Base-by-base conservation (phyloP, 2,113 vertebrate genomes). In the Takifugu flavidus region DNA sequence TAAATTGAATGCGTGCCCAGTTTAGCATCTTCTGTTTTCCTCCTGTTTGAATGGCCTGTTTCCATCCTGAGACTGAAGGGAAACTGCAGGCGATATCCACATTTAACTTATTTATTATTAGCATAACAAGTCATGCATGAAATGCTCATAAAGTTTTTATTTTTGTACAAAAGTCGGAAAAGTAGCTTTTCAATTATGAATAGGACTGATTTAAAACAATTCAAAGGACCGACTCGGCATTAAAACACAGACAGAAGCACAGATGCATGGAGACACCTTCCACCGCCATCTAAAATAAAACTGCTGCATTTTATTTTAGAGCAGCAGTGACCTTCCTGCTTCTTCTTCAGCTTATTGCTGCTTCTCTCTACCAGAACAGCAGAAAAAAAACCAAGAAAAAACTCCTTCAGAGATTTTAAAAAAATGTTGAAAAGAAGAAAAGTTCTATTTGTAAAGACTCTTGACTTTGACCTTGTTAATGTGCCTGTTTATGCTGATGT, bases 101-200 rank as follows among this genome's bases (percentile, higher is more conserved):
- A 55, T 79, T 86, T 74, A 70, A 83, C 57, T 85, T 85, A 80
- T 84, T 89, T 84, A 84, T 82, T 89, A 89, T 85, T 84, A 86
- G 82, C 53, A 46, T 39, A 67, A 34, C 63, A 66, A 64, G 42
- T 73, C 78, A 75, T 75, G 74, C 75, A 14, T 79, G 59, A 76
- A 75, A 78, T 7, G 55, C 72, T 83, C 83, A 88, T 89, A 65
- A 83, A 78, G 70, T 72, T 86, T 87, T 86, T 4, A 84, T 85
- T 86, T 70, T 72, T 79, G 55, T 68, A 68, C 56, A 74, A 68
- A 84, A 75, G 82, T 64, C 59, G 25, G 46, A 74, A 73, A 82
- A 74, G 58, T 66, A 69, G 57, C 14, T 53, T 25, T 47, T 88
- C 39, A 61, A 88, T 78, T 66, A 72, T 83, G 71, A 28, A 88